Base-by-base conservation (phyloP, 2,888 invertebrate species). In the Trichopria drosophilae region DNA sequence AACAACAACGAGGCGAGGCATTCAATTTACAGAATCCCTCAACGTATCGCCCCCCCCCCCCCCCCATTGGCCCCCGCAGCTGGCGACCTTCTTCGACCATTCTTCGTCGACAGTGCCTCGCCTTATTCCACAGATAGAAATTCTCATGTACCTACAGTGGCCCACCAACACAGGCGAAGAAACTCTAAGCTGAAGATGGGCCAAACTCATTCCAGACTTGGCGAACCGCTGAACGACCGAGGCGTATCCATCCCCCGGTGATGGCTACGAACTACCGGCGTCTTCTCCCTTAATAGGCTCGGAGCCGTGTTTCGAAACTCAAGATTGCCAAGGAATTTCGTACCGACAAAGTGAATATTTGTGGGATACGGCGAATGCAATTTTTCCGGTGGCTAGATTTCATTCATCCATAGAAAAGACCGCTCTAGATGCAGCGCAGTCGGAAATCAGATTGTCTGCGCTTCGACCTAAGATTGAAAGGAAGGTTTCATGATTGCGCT, bases 21-120 rank as follows among this genome's bases (percentile, higher is more conserved):
- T 71, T 71, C 71, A 72, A 72, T 72, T 71, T 71, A 66, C 69
- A 64, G 64, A 67, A 67, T 66, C 60, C 60, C 58, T 35, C 35
- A 19, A 34, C 16, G 16, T 24, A 7, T 26, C 20, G 52, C 47
- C 53, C 53, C 29, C 32, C 10, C 22, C 35, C 31, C 34, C 28
- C 16, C 5, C 15, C 13, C 4, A 31, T 32, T 32, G 7, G 6
- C 1, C n/a, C 12, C 23, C 3, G 18, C 16, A 20, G 16, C 15
- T 41, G 12, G 3, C 12, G 9, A 7, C 26, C 7, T 22, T 35
- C 4, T 15, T 26, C 24, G 19, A 7, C 7, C 35, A 29, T 47
- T 39, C 22, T 43, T 39, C 49, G 15, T 45, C 36, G 47, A 39
- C 51, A 29, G 12, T 26, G n/a, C 35, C 34, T 29, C 28, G n/a